Percentiles rank a stretch among this genome's conserved stretches.
phyloP scores from a whole-genome alignment of 2,797 vertebrate species.

The Pagetopsis macropterus region DNA sequence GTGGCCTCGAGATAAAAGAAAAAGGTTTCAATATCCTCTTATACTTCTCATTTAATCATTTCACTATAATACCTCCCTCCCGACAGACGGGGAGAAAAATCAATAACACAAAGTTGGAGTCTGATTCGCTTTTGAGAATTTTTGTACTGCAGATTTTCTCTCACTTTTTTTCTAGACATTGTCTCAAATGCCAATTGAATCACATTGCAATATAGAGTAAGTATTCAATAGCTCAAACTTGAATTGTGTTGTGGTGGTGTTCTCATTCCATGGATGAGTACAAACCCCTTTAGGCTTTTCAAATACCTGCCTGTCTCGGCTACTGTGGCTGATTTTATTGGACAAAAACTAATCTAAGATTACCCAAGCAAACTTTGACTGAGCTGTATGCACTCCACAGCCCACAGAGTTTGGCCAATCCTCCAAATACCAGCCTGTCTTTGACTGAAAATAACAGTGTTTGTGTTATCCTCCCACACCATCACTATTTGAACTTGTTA shows the following conservation, averaged over 20 bases:
- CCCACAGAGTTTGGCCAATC: background rate
- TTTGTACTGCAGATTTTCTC: background rate
- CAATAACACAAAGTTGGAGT: conserved; percentile 36
- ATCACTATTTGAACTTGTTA: conserved; percentile 14
- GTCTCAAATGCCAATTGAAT: background rate
- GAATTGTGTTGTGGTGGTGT: background rate
- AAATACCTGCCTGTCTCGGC: background rate
- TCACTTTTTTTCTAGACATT: background rate
- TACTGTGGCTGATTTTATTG: background rate
- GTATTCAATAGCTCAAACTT: background rate
- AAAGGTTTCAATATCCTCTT: conserved; percentile 37
- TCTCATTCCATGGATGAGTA: background rate
- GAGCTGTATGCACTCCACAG: background rate
- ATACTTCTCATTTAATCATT: conserved; percentile 45
- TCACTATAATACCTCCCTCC: conserved; percentile 35
- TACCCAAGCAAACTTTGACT: background rate
- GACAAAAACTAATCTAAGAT: conserved; percentile 1
- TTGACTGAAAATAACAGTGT: conserved; percentile 21
- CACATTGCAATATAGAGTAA: background rate
- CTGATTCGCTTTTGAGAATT: conserved; percentile 12
- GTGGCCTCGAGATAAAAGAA: conserved; percentile 15
- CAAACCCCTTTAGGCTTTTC: background rate
- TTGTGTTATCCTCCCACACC: conserved; percentile 8
- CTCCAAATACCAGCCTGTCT: conserved; percentile 9
- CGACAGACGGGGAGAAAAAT: conserved; percentile 40